Evolutionary conservation across 2,797 vertebrate genomes (phyloP).

Genomic region (Enteromius unitaeniatus): DNA sequence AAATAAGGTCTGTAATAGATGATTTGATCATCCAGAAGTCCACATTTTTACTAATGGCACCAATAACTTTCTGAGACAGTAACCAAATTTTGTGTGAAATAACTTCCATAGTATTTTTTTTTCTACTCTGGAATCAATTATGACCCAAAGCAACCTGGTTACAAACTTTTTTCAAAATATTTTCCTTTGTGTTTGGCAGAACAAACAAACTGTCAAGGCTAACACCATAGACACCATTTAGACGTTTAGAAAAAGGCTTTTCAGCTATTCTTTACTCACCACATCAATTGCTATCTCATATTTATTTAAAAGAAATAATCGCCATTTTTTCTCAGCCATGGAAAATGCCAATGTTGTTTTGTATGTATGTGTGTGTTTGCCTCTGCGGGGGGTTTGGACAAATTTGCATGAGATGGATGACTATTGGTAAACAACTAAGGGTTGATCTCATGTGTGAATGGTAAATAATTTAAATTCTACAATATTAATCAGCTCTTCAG

Average conservation of each 20-base stretch:
- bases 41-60: neutral
- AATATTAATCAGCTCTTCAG: conserved; percentile 22
- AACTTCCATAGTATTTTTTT: too few species aligned
- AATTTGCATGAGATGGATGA: neutral
- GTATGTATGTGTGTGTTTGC: neutral
- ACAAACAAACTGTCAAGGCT: neutral
- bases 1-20: neutral
- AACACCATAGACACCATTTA: neutral
- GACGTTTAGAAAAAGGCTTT: neutral
- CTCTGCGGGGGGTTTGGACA: neutral
- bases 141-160: too few species aligned
- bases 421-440: neutral
- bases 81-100: neutral
- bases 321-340: neutral
- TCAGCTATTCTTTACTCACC: neutral
- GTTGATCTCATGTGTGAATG: neutral
- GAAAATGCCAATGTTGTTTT: neutral
- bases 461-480: neutral
- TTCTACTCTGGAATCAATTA: too few species aligned
- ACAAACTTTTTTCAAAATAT: too few species aligned
- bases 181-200: too few species aligned
- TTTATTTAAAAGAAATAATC: conserved; percentile 35
- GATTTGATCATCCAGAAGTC: neutral
- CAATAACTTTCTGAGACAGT: neutral
- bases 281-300: conserved; percentile 19